phyloP scores from a whole-genome alignment of 2,797 vertebrate species.

The Selene dorsalis region DNA sequence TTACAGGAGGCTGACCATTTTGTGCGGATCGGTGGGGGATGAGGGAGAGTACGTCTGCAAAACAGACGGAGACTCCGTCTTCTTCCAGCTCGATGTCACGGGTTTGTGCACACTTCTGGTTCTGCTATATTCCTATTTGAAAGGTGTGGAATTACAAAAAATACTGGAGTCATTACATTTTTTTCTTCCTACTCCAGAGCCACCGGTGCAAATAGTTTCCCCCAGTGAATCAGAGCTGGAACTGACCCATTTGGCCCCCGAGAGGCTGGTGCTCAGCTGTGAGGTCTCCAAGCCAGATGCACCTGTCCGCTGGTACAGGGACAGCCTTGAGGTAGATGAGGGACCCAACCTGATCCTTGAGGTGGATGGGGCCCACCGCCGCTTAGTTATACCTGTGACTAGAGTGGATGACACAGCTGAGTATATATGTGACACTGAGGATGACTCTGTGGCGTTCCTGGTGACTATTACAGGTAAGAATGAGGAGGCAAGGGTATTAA shows the following conservation, averaged over 20 bases:
- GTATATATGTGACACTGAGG: conserved; percentile 92
- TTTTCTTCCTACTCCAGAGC: conserved; percentile 77
- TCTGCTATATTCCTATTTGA: neutral
- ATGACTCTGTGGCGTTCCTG: conserved; percentile 90
- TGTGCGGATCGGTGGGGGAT: conserved; percentile 73
- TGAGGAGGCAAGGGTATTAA: neutral
- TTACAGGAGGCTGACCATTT: conserved; percentile 83
- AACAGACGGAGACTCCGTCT: conserved; percentile 89
- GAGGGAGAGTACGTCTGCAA: conserved; percentile 93
- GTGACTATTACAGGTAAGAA: conserved; percentile 88
- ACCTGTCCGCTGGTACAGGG: conserved; percentile 88
- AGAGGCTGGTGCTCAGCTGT: conserved; percentile 88
- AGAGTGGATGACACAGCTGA: conserved; percentile 88
- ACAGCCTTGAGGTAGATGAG: conserved; percentile 90
- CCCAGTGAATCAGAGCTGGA: conserved; percentile 86
- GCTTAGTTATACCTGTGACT: conserved; percentile 85
- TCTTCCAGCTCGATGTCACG: conserved; percentile 89
- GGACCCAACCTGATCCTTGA: conserved; percentile 84
- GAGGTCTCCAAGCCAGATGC: conserved; percentile 84
- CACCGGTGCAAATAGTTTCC: conserved; percentile 85
- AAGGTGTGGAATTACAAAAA: no score
- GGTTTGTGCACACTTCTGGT: conserved; percentile 74
- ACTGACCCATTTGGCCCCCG: conserved; percentile 79
- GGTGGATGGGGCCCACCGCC: conserved; percentile 80
- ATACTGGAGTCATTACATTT: neutral